Conservation (phyloP, 1,140 invertebrate genomes). For the Spodoptera frugiperda region DNA sequence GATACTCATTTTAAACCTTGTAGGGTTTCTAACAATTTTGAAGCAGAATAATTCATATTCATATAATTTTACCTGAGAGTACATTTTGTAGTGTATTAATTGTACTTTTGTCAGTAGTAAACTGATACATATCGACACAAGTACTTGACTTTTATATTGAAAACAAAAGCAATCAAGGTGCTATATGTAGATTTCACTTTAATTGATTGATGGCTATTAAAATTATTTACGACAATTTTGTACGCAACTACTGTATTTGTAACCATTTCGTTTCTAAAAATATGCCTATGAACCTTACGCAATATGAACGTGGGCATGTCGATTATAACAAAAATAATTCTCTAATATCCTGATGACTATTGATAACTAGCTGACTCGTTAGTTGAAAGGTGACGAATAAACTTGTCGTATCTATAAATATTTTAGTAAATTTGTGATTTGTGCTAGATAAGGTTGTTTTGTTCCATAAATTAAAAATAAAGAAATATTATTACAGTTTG, state of each 20-base stretch:
- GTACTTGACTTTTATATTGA: slow-evolving; percentile 70
- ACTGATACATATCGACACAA: slow-evolving; percentile 67
- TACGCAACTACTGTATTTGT: slow-evolving; percentile 2
- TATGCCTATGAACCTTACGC: not conserved
- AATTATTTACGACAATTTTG: slow-evolving; percentile 3
- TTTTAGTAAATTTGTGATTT: no score
- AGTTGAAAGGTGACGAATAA: no score
- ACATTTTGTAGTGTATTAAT: slow-evolving; percentile 7
- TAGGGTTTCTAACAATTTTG: not conserved
- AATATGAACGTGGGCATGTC: not conserved
- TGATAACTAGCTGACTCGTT: no score
- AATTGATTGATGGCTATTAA: slow-evolving; percentile 54
- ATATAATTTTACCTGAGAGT: not conserved
- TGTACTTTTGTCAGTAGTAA: slow-evolving; percentile 5
- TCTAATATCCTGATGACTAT: no score
- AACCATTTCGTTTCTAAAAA: not conserved
- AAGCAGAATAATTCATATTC: not conserved
- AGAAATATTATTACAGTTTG: no score
- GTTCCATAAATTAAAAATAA: no score
- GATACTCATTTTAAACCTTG: no score
- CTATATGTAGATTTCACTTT: slow-evolving; percentile 65
- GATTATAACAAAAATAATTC: no score
- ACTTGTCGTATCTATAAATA: not conserved
- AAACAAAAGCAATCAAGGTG: slow-evolving; percentile 68
- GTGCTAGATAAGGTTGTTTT: no score